Conservation (phyloP, 2,888 invertebrate genomes). For the Netelia virgata region DNA sequence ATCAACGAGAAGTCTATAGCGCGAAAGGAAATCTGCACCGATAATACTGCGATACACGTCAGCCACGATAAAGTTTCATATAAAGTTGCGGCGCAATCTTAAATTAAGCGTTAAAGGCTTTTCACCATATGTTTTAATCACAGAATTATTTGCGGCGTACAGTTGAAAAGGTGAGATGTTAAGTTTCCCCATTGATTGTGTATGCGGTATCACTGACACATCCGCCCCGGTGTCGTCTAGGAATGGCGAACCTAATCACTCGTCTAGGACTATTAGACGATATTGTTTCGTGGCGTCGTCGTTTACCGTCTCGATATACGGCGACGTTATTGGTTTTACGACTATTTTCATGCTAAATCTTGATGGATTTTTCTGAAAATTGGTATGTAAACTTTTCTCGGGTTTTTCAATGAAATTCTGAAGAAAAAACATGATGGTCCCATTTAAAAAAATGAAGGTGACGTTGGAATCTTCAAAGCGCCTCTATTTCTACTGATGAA, state of each 20-base stretch:
- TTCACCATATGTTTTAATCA: slow-evolving; percentile 56
- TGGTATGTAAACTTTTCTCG: too few relatives aligned
- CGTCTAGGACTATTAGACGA: not conserved
- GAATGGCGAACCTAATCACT: too few relatives aligned
- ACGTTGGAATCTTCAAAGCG: too few relatives aligned
- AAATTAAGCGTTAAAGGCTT: slow-evolving; percentile 50
- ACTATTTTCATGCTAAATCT: too few relatives aligned
- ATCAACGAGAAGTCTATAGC: slow-evolving; percentile 41
- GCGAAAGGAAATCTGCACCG: slow-evolving; percentile 51
- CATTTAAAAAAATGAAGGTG: too few relatives aligned
- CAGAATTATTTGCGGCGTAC: slow-evolving; percentile 59
- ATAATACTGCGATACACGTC: slow-evolving; percentile 57
- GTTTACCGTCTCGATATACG: not conserved
- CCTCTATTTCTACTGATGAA: too few relatives aligned
- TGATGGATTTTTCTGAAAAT: too few relatives aligned
- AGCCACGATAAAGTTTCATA: slow-evolving; percentile 63
- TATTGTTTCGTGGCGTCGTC: not conserved
- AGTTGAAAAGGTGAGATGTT: not conserved
- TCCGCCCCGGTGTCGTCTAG: not conserved
- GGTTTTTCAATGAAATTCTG: too few relatives aligned
- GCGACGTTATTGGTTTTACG: not conserved
- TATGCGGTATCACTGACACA: too few relatives aligned
- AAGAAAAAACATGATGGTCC: too few relatives aligned
- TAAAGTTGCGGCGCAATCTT: slow-evolving; percentile 50
- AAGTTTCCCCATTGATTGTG: not conserved